These are phyloP conservation scores for Proterorhinus semilunaris DNA, from an alignment of 2,113 vertebrate genomes.

Conservation along the genomic window DNA sequence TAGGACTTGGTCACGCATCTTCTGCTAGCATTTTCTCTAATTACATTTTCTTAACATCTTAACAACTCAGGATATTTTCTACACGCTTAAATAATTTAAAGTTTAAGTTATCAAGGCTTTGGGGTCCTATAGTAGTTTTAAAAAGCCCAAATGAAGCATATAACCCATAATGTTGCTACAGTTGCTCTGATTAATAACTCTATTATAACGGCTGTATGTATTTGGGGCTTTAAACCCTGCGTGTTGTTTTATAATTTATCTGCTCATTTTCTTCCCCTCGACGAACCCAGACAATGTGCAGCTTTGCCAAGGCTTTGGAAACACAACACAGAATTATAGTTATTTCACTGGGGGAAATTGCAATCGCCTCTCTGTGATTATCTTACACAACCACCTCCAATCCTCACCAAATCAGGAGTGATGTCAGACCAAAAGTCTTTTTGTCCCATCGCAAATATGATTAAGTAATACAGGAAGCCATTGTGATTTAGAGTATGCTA, in stretches of 20 bases:
- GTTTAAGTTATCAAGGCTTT: too few species aligned
- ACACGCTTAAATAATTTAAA: too few species aligned
- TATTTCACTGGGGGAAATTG: conserved; percentile 18
- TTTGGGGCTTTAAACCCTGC: background rate
- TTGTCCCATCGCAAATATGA: conserved; percentile 8
- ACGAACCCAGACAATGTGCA: background rate
- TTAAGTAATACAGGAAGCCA: conserved; percentile 27
- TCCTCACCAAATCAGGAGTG: conserved; percentile 31
- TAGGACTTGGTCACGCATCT: too few species aligned
- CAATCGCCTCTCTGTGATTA: conserved; percentile 20
- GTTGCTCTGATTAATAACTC: background rate
- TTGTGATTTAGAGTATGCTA: conserved; percentile 10
- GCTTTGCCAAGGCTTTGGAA: background rate
- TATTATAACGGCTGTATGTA: background rate
- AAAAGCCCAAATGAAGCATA: too few species aligned
- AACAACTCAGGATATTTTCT: too few species aligned
- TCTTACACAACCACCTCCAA: conserved; percentile 31
- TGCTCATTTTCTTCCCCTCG: background rate
- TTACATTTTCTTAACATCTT: too few species aligned
- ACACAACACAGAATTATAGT: conserved; percentile 7
- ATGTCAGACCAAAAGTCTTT: conserved; percentile 21
- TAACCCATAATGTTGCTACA: background rate
- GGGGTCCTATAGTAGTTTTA: too few species aligned
- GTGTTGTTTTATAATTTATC: conserved; percentile 5
- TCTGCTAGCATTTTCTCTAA: too few species aligned